These are phyloP conservation scores for Otolemur garnettii DNA, from an alignment of 2,113 vertebrate genomes.

Conservation along the genomic window DNA sequence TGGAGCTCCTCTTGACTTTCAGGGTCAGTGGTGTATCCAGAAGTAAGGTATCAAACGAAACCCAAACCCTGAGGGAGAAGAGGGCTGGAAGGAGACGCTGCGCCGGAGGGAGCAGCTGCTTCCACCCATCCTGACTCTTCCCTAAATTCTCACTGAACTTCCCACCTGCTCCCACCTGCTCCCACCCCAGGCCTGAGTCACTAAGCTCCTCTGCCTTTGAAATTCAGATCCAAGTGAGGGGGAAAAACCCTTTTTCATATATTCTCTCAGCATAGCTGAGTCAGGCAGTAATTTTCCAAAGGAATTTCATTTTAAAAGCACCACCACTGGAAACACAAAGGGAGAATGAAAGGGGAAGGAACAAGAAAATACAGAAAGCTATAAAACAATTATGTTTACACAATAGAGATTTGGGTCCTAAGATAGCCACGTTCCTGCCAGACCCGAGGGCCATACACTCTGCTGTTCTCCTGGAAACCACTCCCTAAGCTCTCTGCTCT, in stretches of 20 bases:
- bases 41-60: neutral
- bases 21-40: neutral
- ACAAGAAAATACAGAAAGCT: slow-evolving; percentile 49
- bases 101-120: neutral
- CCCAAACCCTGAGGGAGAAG: neutral
- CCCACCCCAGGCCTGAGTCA: neutral
- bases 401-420: neutral
- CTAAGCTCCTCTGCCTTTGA: neutral
- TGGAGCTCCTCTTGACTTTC: neutral
- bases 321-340: slow-evolving; percentile 20
- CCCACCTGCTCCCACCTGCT: rapidly evolving
- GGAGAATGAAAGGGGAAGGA: slow-evolving; percentile 8
- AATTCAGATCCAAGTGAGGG: neutral
- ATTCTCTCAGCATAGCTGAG: slow-evolving; percentile 46
- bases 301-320: slow-evolving; percentile 42
- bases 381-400: neutral
- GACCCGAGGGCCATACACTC: neutral
- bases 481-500: neutral
- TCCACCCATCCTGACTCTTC: too few relatives aligned
- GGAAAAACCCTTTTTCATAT: neutral
- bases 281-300: slow-evolving; percentile 41
- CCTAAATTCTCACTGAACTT: neutral
- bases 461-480: neutral
- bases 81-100: neutral
- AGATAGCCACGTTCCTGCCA: neutral